phyloP scores from a whole-genome alignment of 2,113 vertebrate species.

The Xiphias gladius region DNA sequence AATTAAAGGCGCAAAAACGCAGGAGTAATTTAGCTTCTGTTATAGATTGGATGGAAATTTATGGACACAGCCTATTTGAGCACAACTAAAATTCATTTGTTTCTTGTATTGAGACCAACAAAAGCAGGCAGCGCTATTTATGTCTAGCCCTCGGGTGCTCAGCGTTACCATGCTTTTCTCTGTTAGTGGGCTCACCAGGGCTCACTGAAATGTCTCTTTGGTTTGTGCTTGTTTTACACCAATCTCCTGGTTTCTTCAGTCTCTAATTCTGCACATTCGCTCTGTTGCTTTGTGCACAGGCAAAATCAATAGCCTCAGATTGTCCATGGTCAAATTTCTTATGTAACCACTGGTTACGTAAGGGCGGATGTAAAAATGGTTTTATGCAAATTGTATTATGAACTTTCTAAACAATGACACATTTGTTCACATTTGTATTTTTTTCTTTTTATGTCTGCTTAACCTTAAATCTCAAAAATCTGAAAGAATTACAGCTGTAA shows the following conservation, averaged over 20 bases:
- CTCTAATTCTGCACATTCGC: not conserved
- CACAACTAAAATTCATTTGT: slow-evolving; percentile 33
- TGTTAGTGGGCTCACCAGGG: not conserved
- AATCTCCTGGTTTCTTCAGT: slow-evolving; percentile 8
- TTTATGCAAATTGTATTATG: not conserved
- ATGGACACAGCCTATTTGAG: slow-evolving; percentile 37
- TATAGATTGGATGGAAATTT: slow-evolving; percentile 54
- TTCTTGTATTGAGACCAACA: slow-evolving; percentile 29
- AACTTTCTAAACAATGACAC: not conserved
- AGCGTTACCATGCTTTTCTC: slow-evolving; percentile 5
- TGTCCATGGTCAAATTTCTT: not conserved
- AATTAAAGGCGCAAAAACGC: slow-evolving; percentile 52
- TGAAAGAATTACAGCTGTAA: not conserved
- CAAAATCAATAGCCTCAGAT: slow-evolving; percentile 1
- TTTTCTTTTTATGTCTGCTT: not conserved
- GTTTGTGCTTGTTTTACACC: slow-evolving; percentile 8
- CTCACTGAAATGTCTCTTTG: not conserved
- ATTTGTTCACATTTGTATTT: not conserved
- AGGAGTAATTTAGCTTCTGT: slow-evolving; percentile 47
- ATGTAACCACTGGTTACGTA: not conserved
- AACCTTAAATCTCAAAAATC: slow-evolving; percentile 2
- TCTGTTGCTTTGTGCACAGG: slow-evolving; percentile 2
- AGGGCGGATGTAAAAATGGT: not conserved
- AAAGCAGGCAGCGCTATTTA: slow-evolving; percentile 39
- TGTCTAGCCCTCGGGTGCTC: slow-evolving; percentile 18